These are phyloP conservation scores for Heteronetta atricapilla DNA, from an alignment of 2,113 vertebrate genomes.

Conservation along the genomic window DNA sequence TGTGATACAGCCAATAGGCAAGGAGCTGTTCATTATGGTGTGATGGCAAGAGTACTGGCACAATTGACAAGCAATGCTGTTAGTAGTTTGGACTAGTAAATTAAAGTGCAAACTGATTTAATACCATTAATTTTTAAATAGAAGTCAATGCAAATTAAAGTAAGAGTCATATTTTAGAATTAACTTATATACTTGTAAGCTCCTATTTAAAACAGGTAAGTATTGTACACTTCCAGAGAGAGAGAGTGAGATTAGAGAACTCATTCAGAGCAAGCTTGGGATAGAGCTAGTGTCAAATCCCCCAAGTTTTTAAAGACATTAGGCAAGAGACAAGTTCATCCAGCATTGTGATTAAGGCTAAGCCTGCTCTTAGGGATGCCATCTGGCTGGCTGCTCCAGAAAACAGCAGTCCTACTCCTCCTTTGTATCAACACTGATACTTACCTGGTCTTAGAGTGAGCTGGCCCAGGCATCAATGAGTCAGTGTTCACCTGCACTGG, in stretches of 20 bases:
- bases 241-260: not conserved
- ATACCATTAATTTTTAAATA: not conserved
- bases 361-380: not conserved
- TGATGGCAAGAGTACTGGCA: not conserved
- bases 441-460: not conserved
- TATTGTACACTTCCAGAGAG: not conserved
- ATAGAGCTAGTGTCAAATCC: not conserved
- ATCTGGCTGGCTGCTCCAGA: slow-evolving; percentile 14
- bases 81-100: not conserved
- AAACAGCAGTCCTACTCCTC: not conserved
- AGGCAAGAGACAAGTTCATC: not conserved
- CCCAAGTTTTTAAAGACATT: not conserved
- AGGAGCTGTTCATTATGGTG: not conserved
- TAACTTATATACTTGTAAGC: not conserved
- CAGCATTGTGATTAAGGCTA: not conserved
- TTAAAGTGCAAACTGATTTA: not conserved
- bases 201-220: not conserved
- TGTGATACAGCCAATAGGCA: not conserved
- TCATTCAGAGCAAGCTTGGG: not conserved
- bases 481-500: not conserved
- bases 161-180: not conserved
- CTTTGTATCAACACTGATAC: slow-evolving; percentile 6
- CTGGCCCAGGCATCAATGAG: not conserved
- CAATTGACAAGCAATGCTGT: not conserved
- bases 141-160: not conserved